phyloP scores from a whole-genome alignment of 2,888 invertebrate species.

The Ptilodon capucinus region DNA sequence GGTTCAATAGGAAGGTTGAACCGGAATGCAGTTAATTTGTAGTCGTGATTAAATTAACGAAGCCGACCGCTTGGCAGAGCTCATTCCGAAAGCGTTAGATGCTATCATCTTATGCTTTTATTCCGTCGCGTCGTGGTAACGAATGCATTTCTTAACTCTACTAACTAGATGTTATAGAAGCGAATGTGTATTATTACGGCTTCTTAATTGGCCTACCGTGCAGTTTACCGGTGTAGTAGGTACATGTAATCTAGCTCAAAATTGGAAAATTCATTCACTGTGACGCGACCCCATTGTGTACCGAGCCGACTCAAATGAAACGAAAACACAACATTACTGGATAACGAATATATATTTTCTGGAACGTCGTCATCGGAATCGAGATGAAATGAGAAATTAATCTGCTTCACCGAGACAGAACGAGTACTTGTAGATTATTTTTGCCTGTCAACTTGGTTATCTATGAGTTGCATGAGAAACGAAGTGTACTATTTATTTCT shows the following conservation, averaged over 20 bases:
- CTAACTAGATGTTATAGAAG: constrained; percentile 1
- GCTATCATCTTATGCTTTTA: constrained; percentile 47
- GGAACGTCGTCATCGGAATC: constrained; percentile 32
- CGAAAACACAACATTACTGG: constrained; percentile 43
- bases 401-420: constrained; percentile 42
- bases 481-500: constrained; percentile 52
- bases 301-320: constrained; percentile 42
- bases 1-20: constrained; percentile 42
- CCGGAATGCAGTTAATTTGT: constrained; percentile 58
- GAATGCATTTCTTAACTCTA: constrained; percentile 28
- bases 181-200: constrained; percentile 9
- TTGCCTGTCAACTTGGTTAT: constrained; percentile 40
- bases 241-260: constrained; percentile 32
- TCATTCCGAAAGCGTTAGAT: constrained; percentile 60
- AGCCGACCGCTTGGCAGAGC: constrained; percentile 46
- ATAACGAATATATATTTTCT: constrained; percentile 47
- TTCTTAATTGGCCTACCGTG: constrained; percentile 22
- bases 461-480: constrained; percentile 32
- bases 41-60: constrained; percentile 72
- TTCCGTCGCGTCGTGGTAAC: constrained; percentile 36
- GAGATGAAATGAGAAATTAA: constrained; percentile 45
- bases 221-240: constrained; percentile 20
- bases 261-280: constrained; percentile 38
- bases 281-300: constrained; percentile 35
- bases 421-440: constrained; percentile 33